Conservation (phyloP, 2,113 vertebrate genomes). For the Ciconia stormi region DNA sequence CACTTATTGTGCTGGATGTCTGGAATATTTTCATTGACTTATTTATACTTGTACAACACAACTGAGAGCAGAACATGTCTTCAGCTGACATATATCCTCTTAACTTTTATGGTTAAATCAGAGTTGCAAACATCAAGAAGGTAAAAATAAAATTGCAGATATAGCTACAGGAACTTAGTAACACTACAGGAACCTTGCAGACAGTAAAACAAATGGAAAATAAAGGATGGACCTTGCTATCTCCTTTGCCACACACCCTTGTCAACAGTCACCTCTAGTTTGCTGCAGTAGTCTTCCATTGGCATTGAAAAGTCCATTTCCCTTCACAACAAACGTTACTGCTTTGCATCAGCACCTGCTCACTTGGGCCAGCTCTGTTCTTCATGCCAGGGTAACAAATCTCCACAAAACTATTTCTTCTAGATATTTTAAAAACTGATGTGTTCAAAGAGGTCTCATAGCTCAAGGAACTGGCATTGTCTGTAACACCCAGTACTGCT, state of each 20-base stretch:
- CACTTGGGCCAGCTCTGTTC: neutral
- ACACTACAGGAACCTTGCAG: neutral
- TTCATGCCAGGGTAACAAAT: neutral
- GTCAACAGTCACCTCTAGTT: neutral
- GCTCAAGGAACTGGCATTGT: neutral
- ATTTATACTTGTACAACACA: neutral
- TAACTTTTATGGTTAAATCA: neutral
- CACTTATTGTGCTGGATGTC: neutral
- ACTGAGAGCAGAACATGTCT: neutral
- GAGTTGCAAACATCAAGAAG: neutral
- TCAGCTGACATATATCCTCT: neutral
- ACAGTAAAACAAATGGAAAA: neutral
- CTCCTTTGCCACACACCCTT: neutral
- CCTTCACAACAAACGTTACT: neutral
- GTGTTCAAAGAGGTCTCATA: neutral
- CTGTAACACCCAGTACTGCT: neutral
- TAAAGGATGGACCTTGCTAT: neutral
- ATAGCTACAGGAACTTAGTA: neutral
- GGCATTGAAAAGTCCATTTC: neutral
- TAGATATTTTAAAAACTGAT: neutral
- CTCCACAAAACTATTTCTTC: neutral
- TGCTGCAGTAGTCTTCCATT: neutral
- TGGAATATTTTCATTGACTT: neutral
- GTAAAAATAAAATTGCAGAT: neutral
- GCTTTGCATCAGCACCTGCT: neutral